Conservation (phyloP, 2,888 invertebrate genomes). For the Cephus nigrinus region DNA sequence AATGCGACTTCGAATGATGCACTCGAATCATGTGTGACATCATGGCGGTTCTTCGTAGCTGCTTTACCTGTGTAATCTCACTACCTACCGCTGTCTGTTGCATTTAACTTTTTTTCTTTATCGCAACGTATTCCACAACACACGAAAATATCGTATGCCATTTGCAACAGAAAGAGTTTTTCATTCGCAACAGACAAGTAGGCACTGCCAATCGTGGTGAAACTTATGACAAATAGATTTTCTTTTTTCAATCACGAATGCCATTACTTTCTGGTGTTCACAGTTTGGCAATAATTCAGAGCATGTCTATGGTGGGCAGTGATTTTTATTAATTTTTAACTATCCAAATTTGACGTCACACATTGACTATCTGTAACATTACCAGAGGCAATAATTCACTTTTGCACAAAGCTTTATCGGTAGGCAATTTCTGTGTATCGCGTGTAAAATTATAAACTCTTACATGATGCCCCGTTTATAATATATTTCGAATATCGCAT, state of each 20-base stretch:
- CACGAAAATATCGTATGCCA: background rate
- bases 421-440: background rate
- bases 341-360: background rate
- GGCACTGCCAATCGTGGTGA: background rate
- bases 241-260: background rate
- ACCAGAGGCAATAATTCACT: constrained; percentile 20
- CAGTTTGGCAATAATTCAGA: background rate
- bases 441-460: background rate
- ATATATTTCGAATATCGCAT: background rate
- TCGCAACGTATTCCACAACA: background rate
- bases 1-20: constrained; percentile 8
- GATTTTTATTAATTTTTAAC: background rate
- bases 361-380: background rate
- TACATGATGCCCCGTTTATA: background rate
- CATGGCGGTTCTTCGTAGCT: background rate
- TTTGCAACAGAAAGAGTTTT: too few relatives aligned
- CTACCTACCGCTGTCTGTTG: background rate
- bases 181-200: background rate
- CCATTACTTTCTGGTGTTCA: background rate
- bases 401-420: constrained; percentile 33
- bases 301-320: too few relatives aligned
- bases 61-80: background rate
- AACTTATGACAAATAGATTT: background rate
- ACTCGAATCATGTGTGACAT: constrained; percentile 17
- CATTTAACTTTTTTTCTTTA: background rate